A percentile compares a stretch with the other conserved stretches of the same genome.
phyloP scores from a whole-genome alignment of 1,140 invertebrate species.

The Lutraria rhynchaena region DNA sequence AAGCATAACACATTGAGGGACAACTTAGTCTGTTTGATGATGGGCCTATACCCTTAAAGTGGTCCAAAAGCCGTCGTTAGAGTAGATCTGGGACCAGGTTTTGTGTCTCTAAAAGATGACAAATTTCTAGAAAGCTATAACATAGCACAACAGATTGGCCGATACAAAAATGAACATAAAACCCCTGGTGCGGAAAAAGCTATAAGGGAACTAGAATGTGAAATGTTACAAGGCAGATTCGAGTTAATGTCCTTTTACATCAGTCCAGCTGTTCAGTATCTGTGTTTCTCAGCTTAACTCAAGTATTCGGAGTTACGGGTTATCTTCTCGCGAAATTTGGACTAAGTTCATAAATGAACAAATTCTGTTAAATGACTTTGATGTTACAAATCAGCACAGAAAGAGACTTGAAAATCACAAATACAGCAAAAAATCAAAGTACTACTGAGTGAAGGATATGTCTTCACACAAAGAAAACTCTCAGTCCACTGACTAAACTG shows the following conservation, averaged over 20 bases:
- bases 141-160: constrained; percentile 31
- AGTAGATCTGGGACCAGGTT: constrained; percentile 31
- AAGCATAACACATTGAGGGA: constrained; percentile 19
- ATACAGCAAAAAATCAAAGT: constrained; percentile 52
- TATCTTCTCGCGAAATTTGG: constrained; percentile 30
- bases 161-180: constrained; percentile 58
- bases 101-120: constrained; percentile 24
- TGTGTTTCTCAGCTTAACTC: constrained; percentile 29
- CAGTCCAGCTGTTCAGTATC: constrained; percentile 4
- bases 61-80: constrained; percentile 47
- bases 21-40: neutral
- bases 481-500: too few species aligned
- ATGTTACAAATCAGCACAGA: constrained; percentile 37
- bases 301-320: neutral
- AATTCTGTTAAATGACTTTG: constrained; percentile 30
- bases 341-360: constrained; percentile 55
- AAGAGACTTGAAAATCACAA: constrained; percentile 29
- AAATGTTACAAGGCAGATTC: constrained; percentile 42
- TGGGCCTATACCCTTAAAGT: constrained; percentile 41
- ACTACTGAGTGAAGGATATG: too few species aligned
- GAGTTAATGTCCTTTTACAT: neutral
- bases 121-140: neutral
- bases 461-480: neutral
- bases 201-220: constrained; percentile 48
- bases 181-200: constrained; percentile 57